Conservation (phyloP, 2,113 vertebrate genomes). For the Crypturellus undulatus region DNA sequence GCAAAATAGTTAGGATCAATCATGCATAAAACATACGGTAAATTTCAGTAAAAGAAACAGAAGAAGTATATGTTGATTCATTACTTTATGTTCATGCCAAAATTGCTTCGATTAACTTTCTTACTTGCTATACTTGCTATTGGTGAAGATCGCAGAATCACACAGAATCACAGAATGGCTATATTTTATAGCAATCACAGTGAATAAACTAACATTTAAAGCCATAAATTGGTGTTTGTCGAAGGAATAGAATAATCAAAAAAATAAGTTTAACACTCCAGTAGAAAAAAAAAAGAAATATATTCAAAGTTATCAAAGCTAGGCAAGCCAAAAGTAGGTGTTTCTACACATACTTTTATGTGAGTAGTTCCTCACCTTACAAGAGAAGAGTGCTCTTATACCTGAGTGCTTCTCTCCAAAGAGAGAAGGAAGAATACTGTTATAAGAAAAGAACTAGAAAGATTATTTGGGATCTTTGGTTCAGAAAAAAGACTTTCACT, state of each 20-base stretch:
- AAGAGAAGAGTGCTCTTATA: neutral
- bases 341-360: neutral
- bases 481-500: neutral
- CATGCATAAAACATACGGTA: neutral
- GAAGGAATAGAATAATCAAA: neutral
- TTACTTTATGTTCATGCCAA: neutral
- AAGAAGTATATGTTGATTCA: neutral
- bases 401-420: too few species aligned
- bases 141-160: neutral
- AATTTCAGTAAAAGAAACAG: neutral
- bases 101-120: neutral
- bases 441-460: neutral
- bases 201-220: neutral
- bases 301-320: neutral
- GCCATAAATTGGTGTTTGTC: neutral
- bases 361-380: neutral
- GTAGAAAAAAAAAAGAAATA: fast-evolving
- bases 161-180: too few species aligned
- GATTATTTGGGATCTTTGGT: neutral
- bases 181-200: neutral
- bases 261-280: neutral
- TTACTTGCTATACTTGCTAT: neutral
- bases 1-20: neutral
- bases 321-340: neutral
- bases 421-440: neutral